These are phyloP conservation scores for Corythaeola cristata DNA, from an alignment of 2,113 vertebrate species.

Conservation along the genomic window DNA sequence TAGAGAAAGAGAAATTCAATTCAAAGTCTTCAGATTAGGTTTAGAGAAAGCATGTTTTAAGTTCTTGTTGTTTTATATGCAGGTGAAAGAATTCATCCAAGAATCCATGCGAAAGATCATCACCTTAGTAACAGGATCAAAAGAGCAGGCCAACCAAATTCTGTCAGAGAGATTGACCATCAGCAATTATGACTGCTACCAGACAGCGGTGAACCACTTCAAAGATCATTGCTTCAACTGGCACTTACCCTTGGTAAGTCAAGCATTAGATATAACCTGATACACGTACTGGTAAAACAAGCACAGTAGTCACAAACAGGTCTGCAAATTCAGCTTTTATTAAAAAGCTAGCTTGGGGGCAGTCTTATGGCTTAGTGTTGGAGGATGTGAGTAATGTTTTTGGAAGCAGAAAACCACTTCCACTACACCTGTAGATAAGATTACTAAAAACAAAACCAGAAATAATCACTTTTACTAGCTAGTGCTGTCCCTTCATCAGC, in stretches of 20 bases:
- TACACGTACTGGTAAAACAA: background rate
- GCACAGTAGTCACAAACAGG: background rate
- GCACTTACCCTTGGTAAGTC: constrained; percentile 83
- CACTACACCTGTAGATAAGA: background rate
- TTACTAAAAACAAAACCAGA: background rate
- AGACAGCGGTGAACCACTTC: constrained; percentile 77
- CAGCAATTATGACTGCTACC: constrained; percentile 82
- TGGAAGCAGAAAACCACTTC: background rate
- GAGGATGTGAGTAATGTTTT: background rate
- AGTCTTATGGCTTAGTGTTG: background rate
- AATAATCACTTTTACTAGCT: background rate
- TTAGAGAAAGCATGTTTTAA: background rate
- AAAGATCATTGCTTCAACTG: constrained; percentile 92
- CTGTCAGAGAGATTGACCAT: constrained; percentile 74
- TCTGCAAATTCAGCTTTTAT: background rate
- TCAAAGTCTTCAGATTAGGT: constrained; percentile 27
- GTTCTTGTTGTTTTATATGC: background rate
- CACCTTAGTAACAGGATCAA: constrained; percentile 67
- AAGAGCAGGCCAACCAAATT: constrained; percentile 48
- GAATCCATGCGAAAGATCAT: constrained; percentile 80
- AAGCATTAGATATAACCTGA: background rate
- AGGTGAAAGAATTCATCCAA: constrained; percentile 79
- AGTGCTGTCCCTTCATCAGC: background rate
- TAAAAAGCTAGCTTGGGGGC: background rate
- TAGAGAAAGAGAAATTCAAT: background rate